Conservation (phyloP, 2,113 vertebrate species). For the Colaptes auratus region DNA sequence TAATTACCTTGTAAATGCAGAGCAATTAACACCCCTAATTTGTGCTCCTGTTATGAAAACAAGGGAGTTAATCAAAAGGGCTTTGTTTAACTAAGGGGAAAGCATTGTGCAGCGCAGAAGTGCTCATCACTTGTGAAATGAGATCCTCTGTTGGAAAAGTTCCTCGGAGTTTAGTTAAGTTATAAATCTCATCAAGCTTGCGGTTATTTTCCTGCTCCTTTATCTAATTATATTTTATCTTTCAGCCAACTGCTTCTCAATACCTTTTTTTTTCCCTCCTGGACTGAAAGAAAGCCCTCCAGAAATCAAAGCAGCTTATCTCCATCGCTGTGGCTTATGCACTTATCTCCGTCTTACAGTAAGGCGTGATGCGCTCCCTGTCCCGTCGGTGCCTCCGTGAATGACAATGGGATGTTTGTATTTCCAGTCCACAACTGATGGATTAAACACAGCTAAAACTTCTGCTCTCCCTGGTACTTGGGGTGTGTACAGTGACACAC, state of each 20-base stretch:
- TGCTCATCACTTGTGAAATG: not conserved
- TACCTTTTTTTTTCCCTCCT: not conserved
- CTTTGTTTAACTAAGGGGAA: not conserved
- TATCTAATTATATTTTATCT: constrained; percentile 47
- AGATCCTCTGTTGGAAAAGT: not conserved
- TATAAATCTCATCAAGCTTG: not conserved
- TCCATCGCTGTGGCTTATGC: constrained; percentile 30
- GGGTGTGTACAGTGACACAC: not conserved
- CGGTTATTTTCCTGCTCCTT: constrained; percentile 24
- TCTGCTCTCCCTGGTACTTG: not conserved
- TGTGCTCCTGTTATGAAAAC: not conserved
- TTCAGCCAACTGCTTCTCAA: constrained; percentile 26
- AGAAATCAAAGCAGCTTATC: constrained; percentile 65
- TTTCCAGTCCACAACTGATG: not conserved
- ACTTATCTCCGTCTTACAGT: constrained; percentile 63
- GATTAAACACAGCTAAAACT: not conserved
- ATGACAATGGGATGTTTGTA: constrained; percentile 25
- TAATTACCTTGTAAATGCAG: not conserved
- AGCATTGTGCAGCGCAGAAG: not conserved
- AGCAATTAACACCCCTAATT: not conserved
- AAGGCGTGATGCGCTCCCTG: not conserved
- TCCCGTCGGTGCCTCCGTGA: not conserved
- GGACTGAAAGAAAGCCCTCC: constrained; percentile 34
- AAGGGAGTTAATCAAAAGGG: not conserved
- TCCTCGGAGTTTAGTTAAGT: constrained; percentile 9